Evolutionary conservation across 2,797 vertebrate genomes (phyloP), one percentile per base, ranked within the genome.

Genomic region (Hafferia zeledoni): DNA sequence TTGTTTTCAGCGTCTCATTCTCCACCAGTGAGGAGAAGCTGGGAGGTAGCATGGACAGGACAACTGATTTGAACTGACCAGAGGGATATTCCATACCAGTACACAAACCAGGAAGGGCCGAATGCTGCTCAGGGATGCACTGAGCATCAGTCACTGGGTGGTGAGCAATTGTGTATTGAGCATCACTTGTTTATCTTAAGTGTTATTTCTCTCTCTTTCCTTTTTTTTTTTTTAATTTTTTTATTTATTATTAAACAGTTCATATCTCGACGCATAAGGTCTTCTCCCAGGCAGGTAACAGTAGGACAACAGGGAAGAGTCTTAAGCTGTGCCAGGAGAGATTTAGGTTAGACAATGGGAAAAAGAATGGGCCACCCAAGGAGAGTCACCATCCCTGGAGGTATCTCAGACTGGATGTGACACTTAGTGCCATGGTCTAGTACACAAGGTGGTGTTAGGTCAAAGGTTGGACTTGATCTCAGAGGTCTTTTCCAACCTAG

Each of bases 111-210:
- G 44, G 19, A 70, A 76, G 24, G 11, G 12, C 3, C 37, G 27
- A 17, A 10, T 77, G 12, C 14, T 71, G 44, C 28, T 31, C 52
- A 64, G 44, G 7, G 17, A 13, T 27, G 14, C 6, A 46, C 11
- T 64, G 61, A 77, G 11, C 50, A 31, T 31, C 33, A 23, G 16
- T 41, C 41, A 41, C 3, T 11, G 22, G 6, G 6, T 16, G 19
- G n/a, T 44, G 7, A 55, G 17, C 52, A 17, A 4, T 28, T 49
- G 8, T 35, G 10, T 5, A 5, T 1, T 49, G 56, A 82, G 7
- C 49, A 55, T 28, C 23, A 3, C 9, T 43, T 19, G 4, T n/a
- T 64, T 61, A 12, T 27, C 47, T 49, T 0, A 1, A 28, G 16
- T 15, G 8, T 6, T 37, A 1, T 28, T 63, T 63, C 37, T 44